Conservation (phyloP, 2,888 invertebrate genomes). For the Chirona hameri region DNA sequence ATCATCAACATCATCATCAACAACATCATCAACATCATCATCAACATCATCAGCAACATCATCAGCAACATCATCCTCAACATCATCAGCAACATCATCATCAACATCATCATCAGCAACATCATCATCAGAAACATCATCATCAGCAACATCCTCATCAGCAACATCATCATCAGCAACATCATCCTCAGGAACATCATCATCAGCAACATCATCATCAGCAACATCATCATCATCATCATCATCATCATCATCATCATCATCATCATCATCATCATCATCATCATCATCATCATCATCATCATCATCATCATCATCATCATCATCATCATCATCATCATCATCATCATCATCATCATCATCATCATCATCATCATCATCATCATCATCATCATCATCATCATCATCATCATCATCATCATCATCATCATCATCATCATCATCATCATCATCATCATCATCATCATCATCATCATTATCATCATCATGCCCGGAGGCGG, state of each 20-base stretch:
- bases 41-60: no score
- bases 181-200: no score
- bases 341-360: slow-evolving; percentile 22
- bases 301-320: slow-evolving; percentile 22
- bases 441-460: slow-evolving; percentile 22
- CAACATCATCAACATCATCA: slow-evolving; percentile 4
- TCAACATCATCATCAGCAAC: no score
- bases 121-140: no score
- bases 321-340: slow-evolving; percentile 22
- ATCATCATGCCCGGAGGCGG: background rate
- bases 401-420: slow-evolving; percentile 22
- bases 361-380: slow-evolving; percentile 22
- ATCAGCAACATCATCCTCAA: no score
- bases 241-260: slow-evolving; percentile 22
- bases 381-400: slow-evolving; percentile 22
- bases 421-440: slow-evolving; percentile 22
- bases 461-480: slow-evolving; percentile 22
- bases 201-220: no score
- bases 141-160: no score
- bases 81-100: no score
- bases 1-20: slow-evolving; percentile 6
- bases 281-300: slow-evolving; percentile 22
- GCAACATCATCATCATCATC: slow-evolving; percentile 22
- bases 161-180: no score
- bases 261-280: slow-evolving; percentile 22